Percentiles rank a stretch among this genome's conserved stretches.
phyloP scores from a whole-genome alignment of 2,797 vertebrate species.

The Hydrolagus colliei region DNA sequence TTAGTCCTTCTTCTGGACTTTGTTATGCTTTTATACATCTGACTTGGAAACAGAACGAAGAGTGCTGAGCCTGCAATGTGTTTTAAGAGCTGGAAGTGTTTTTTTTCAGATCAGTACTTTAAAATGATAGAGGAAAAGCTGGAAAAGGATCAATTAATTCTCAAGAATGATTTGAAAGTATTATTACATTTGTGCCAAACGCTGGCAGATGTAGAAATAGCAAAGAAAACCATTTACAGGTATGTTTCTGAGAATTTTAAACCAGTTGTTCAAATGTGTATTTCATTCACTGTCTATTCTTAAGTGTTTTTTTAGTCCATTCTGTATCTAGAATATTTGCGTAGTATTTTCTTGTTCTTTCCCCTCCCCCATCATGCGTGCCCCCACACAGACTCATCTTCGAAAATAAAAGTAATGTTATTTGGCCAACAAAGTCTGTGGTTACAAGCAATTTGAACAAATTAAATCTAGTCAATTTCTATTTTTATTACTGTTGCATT shows the following conservation, averaged over 20 bases:
- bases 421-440: neutral
- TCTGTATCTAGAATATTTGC: neutral
- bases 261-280: constrained; percentile 17
- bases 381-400: constrained; percentile 4
- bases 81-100: constrained; percentile 16
- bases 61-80: no score
- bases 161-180: constrained; percentile 69
- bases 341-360: neutral
- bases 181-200: constrained; percentile 78
- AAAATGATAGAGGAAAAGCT: constrained; percentile 65
- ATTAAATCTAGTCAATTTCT: neutral
- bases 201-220: constrained; percentile 64
- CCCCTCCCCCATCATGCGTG: no score
- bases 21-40: neutral
- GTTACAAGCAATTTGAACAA: neutral
- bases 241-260: constrained; percentile 41
- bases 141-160: constrained; percentile 61
- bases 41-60: no score
- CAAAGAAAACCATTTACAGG: constrained; percentile 74
- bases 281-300: neutral
- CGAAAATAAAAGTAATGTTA: neutral
- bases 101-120: constrained; percentile 64
- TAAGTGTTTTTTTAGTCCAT: neutral
- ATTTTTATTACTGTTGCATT: no score
- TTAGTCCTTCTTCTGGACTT: neutral